Evolutionary conservation across 1,140 invertebrate genomes (phyloP).

Genomic region (Zelostemma sp.): DNA sequence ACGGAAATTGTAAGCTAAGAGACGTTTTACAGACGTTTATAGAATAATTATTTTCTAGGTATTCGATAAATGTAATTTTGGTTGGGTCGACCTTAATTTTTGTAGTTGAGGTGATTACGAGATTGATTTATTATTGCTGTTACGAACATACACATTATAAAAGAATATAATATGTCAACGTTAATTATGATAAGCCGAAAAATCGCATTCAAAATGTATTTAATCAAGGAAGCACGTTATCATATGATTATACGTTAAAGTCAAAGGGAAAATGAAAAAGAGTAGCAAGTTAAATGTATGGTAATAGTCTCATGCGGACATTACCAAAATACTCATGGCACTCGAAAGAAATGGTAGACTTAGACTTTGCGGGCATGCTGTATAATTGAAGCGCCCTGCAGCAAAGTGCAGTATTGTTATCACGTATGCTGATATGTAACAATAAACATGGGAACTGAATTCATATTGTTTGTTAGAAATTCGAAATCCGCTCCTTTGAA

Average conservation of each 20-base stretch:
- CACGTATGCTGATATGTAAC: conserved; percentile 43
- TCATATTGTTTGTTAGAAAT: neutral
- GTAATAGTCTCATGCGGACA: conserved; percentile 25
- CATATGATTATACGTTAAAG: conserved; percentile 32
- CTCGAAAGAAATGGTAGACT: conserved; percentile 38
- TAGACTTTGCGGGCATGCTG: conserved; percentile 43
- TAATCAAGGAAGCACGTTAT: conserved; percentile 31
- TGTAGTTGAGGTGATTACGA: neutral
- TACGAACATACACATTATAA: neutral
- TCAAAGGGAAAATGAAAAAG: conserved; percentile 19
- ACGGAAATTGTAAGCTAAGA: neutral
- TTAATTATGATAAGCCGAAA: conserved; percentile 17
- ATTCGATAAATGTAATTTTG: neutral
- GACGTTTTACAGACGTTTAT: neutral
- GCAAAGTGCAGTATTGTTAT: conserved; percentile 47
- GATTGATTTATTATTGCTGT: conserved; percentile 6
- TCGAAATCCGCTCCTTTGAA: no score
- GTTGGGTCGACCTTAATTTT: neutral
- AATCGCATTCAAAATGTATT: conserved; percentile 23
- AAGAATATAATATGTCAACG: conserved; percentile 11
- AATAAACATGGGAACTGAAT: conserved; percentile 37
- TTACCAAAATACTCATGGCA: conserved; percentile 19
- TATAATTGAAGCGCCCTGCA: conserved; percentile 43
- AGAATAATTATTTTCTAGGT: neutral
- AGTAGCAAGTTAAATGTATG: conserved; percentile 27